Evolutionary conservation across 2,113 vertebrate species (phyloP).

Genomic region (Martes martes): DNA sequence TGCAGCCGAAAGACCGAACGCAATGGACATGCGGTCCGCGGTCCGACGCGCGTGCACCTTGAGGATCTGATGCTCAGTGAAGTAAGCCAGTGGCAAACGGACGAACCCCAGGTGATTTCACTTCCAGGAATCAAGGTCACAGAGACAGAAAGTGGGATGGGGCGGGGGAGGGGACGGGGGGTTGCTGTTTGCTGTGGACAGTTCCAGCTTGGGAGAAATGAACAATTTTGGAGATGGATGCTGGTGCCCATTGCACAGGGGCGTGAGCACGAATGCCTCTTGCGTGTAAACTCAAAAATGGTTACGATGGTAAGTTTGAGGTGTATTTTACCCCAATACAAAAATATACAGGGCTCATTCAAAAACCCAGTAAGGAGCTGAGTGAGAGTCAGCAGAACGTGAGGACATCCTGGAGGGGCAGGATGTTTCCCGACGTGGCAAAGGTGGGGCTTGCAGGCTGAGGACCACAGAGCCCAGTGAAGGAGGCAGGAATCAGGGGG

Average conservation of each 20-base stretch:
- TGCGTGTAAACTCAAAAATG: not conserved
- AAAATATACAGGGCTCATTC: not conserved
- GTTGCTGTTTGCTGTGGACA: not conserved
- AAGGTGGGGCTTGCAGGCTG: not conserved
- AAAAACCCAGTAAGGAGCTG: not conserved
- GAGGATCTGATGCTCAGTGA: not conserved
- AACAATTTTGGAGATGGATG: not conserved
- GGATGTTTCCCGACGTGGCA: fast-evolving
- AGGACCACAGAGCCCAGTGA: not conserved
- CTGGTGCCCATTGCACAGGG: not conserved
- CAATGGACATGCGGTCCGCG: fast-evolving
- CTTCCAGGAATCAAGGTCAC: fast-evolving
- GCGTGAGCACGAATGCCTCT: not conserved
- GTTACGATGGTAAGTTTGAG: not conserved
- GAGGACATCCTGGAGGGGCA: not conserved
- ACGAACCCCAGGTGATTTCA: too few species aligned
- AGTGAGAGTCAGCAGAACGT: not conserved
- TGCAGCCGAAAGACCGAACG: not conserved
- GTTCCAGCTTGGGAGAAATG: not conserved
- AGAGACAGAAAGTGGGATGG: not conserved
- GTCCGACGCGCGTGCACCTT: too few species aligned
- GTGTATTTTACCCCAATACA: not conserved
- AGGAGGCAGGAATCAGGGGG: not conserved
- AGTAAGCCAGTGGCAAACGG: not conserved
- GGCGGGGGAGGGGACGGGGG: too few species aligned